phyloP scores from a whole-genome alignment of 1,140 invertebrate genomes.

The Euschistus heros region DNA sequence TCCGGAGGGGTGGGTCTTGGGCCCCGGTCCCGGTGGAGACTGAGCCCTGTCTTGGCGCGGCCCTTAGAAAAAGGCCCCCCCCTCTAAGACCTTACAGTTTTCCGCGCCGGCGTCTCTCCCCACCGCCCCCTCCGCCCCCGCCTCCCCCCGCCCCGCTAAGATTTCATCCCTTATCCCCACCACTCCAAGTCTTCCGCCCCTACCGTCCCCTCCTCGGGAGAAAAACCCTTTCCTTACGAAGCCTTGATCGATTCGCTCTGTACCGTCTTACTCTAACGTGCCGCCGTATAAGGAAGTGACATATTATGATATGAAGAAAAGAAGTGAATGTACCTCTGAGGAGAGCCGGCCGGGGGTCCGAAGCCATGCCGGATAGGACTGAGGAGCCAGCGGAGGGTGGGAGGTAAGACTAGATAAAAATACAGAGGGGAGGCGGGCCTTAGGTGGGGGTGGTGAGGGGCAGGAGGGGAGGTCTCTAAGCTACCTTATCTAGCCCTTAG shows the following conservation, averaged over 20 bases:
- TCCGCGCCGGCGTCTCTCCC: constrained; percentile 32
- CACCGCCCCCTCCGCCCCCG: constrained; percentile 22
- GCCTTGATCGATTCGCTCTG: not conserved
- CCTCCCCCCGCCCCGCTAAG: constrained; percentile 23
- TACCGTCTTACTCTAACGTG: too few relatives aligned
- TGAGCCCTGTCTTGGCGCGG: constrained; percentile 19
- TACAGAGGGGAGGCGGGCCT: too few relatives aligned
- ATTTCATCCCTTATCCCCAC: constrained; percentile 23
- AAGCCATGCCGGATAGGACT: too few relatives aligned
- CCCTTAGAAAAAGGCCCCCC: constrained; percentile 29
- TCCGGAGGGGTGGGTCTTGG: constrained; percentile 18
- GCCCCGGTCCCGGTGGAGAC: constrained; percentile 20
- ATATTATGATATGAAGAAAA: too few relatives aligned
- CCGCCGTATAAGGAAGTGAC: too few relatives aligned
- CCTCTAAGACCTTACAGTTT: constrained; percentile 30
- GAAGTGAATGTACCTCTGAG: too few relatives aligned
- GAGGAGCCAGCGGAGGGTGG: too few relatives aligned
- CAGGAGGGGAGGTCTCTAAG: too few relatives aligned
- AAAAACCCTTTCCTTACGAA: not conserved
- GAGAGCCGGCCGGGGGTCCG: too few relatives aligned
- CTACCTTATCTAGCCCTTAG: too few relatives aligned
- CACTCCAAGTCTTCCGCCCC: constrained; percentile 3
- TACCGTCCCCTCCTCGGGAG: constrained; percentile 6
- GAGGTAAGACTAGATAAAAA: too few relatives aligned
- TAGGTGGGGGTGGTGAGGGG: too few relatives aligned